Percentiles rank a stretch among this genome's conserved stretches.
Evolutionary conservation across 2,113 vertebrate species (phyloP).

Genomic region (Ivindomyrus marchei): DNA sequence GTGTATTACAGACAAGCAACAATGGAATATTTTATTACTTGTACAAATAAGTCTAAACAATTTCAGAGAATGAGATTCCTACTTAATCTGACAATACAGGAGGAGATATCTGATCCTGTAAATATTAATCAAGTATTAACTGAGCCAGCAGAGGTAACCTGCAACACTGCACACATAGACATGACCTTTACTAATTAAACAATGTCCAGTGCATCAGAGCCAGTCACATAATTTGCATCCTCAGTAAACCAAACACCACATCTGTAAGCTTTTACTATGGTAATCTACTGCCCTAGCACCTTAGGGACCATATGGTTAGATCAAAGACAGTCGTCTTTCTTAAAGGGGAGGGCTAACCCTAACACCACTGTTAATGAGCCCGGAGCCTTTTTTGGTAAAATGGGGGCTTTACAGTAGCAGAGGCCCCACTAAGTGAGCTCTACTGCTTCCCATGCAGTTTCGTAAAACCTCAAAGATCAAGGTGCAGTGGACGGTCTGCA

Average conservation of each 20-base stretch:
- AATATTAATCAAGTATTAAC: not conserved
- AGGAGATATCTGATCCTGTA: not conserved
- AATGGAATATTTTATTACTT: not conserved
- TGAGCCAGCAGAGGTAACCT: not conserved
- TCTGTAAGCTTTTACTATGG: not conserved
- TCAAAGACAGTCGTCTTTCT: constrained; percentile 33
- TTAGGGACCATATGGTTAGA: not conserved
- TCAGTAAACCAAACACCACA: not conserved
- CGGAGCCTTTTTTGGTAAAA: constrained; percentile 26
- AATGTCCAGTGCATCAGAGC: not conserved
- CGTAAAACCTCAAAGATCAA: constrained; percentile 33
- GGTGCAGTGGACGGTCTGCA: constrained; percentile 29
- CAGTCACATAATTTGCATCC: not conserved
- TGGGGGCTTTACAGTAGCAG: constrained; percentile 27
- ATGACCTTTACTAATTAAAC: not conserved
- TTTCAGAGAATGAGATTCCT: not conserved
- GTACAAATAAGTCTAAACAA: not conserved
- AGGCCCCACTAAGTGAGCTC: constrained; percentile 8
- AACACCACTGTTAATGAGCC: constrained; percentile 30
- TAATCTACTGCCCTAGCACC: not conserved
- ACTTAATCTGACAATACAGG: not conserved
- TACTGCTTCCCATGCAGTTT: constrained; percentile 29
- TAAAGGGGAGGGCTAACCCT: constrained; percentile 12
- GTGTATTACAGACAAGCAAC: not conserved
- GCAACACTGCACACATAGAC: not conserved